Base-by-base conservation (phyloP, 2,113 vertebrate species). In the Chlorocebus sabaeus region DNA sequence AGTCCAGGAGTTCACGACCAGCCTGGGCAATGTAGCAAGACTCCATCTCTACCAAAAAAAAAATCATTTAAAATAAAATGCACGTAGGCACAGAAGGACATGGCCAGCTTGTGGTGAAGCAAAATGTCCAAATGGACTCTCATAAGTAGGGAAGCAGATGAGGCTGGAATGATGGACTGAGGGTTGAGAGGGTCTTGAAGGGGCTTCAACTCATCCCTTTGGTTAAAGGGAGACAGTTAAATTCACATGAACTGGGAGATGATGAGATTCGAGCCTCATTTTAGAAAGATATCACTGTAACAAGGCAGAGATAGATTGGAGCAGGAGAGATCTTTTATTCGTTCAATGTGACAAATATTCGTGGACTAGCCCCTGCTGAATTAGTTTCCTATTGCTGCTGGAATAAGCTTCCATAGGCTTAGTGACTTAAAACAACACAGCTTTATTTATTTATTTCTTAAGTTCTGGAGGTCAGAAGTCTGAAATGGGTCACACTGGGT, bases 91-190 rank as follows among this genome's bases (percentile, higher is more conserved):
- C 75, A 50, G 50, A 40, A 70, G 55, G 27, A 18, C 40, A 20
- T 2, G 64, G 70, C 22, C 38, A 67, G 1, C 10, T 2, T 32
- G 43, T 1, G 2, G 13, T 25, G n/a, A 83, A 64, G 75, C 38
- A 72, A 7, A 45, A 3, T 4, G 2, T 13, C 81, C 75, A 23
- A 17, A 10, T 12, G 43, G 48, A n/a, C 43, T 78, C 18, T 67
- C 22, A 20, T 10, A 27, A 67, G 35, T 5, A 0, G 25, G 35
- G 45, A 32, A n/a, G 22, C 3, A 13, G 3, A 3, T 12, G 30
- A 35, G 35, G 7, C 52, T 38, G 61, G 30, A 67, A 45, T 35
- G 52, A 13, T n/a, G 48, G 27, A 1, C 50, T 86, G 52, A 43
- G 27, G 7, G 5, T 67, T 14, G 11, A 68, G 17, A 83, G 40